These are phyloP conservation scores for Drosophila ohnishii DNA, from an alignment of 1,140 invertebrate species.

Conservation along the genomic window DNA sequence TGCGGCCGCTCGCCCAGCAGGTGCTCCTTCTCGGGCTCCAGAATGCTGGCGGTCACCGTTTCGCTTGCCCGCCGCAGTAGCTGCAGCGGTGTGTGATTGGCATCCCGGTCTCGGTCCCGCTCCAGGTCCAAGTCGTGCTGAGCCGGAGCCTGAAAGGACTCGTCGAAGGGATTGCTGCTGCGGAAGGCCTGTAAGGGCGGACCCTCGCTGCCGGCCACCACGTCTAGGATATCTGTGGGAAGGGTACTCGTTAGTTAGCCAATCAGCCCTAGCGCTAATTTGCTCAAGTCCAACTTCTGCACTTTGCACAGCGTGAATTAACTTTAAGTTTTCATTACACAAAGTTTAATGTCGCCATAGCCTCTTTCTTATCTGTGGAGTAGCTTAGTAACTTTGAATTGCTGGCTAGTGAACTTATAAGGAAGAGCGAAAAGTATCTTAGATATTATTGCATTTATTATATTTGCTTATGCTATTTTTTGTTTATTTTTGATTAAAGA, in stretches of 20 bases:
- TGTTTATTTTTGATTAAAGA: background rate
- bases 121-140: background rate
- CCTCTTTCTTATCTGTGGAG: background rate
- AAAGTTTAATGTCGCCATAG: background rate
- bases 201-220: slow-evolving; percentile 47
- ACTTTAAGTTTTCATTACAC: background rate
- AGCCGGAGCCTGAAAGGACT: slow-evolving; percentile 1
- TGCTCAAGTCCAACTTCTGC: background rate
- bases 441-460: background rate
- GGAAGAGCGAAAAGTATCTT: background rate
- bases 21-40: slow-evolving; percentile 64
- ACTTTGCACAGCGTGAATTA: background rate
- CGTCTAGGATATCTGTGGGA: slow-evolving; percentile 43
- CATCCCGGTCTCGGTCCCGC: slow-evolving; percentile 10
- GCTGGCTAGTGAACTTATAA: background rate
- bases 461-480: background rate
- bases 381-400: background rate
- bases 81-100: slow-evolving; percentile 49
- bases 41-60: slow-evolving; percentile 58
- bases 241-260: background rate
- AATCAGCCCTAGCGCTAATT: background rate
- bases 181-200: slow-evolving; percentile 51
- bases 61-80: slow-evolving; percentile 56
- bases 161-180: slow-evolving; percentile 41
- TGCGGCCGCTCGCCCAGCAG: slow-evolving; percentile 51